Evolutionary conservation across 2,113 vertebrate genomes (phyloP).

Genomic region (Hymenochirus boettgeri): DNA sequence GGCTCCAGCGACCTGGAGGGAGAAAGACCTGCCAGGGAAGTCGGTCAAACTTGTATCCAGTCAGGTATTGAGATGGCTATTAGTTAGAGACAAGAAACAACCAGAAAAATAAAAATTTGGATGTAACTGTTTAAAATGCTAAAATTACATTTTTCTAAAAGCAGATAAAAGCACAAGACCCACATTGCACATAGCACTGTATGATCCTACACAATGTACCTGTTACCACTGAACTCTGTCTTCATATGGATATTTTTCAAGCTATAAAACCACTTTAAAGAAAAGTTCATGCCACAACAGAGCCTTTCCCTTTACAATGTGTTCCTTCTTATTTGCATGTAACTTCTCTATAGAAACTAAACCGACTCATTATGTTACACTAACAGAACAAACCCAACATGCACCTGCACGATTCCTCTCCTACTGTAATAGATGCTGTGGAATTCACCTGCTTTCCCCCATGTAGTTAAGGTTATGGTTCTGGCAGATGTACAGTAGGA

Average conservation of each 20-base stretch:
- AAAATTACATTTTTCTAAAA: no score
- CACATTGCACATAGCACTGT: background rate
- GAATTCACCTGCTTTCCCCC: no score
- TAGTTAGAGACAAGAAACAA: no score
- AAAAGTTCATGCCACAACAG: background rate
- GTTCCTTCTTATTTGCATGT: constrained; percentile 18
- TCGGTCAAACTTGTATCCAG: no score
- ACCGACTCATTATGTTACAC: constrained; percentile 3
- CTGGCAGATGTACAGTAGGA: no score
- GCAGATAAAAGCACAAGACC: background rate
- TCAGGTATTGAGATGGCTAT: no score
- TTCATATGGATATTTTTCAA: background rate
- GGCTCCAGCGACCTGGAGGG: no score
- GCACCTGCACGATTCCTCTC: background rate
- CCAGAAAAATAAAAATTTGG: no score
- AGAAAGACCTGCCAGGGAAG: no score
- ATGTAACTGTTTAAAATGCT: no score
- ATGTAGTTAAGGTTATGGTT: no score
- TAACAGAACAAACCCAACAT: background rate
- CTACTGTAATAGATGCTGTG: background rate
- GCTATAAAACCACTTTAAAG: background rate
- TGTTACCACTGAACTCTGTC: constrained; percentile 1
- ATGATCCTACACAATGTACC: background rate
- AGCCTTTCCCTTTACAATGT: background rate
- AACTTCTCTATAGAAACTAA: constrained; percentile 13